Percentiles rank a stretch among this genome's conserved stretches.
Evolutionary conservation across 1,140 invertebrate species (phyloP).

Genomic region (Zaprionus lachaisei): DNA sequence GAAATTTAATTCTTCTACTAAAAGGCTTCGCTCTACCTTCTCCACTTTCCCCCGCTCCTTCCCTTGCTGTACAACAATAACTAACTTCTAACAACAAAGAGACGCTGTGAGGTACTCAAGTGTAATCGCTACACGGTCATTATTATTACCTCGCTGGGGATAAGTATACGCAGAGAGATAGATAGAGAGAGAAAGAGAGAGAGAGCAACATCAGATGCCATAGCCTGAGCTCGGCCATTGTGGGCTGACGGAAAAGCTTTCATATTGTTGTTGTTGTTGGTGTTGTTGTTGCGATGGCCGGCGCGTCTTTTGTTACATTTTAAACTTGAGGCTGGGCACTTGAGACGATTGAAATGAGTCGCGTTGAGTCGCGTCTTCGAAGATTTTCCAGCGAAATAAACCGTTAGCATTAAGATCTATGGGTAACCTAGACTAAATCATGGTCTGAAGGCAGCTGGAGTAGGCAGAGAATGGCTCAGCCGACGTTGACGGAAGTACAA

Average conservation of each 20-base stretch:
- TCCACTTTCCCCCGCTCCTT: not conserved
- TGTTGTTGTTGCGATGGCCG: slow-evolving; percentile 30
- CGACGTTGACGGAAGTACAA: slow-evolving; percentile 79
- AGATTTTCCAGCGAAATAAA: slow-evolving; percentile 52
- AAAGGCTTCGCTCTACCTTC: too few relatives aligned
- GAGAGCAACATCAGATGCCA: slow-evolving; percentile 6
- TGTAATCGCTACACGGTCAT: slow-evolving; percentile 80
- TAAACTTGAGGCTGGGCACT: slow-evolving; percentile 65
- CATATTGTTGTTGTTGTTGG: slow-evolving; percentile 58
- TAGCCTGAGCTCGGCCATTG: slow-evolving; percentile 10
- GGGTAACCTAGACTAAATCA: slow-evolving; percentile 47
- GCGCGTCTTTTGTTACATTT: slow-evolving; percentile 79
- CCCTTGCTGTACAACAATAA: slow-evolving; percentile 27
- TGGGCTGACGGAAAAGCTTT: slow-evolving; percentile 68
- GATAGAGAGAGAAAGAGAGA: slow-evolving; percentile 6
- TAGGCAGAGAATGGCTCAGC: slow-evolving; percentile 47
- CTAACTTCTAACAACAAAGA: slow-evolving; percentile 47
- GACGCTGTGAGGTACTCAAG: slow-evolving; percentile 62
- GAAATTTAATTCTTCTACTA: slow-evolving; percentile 3
- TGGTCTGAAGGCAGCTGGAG: slow-evolving; percentile 5
- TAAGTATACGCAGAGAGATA: slow-evolving; percentile 64
- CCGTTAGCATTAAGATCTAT: slow-evolving; percentile 64
- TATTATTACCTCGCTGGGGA: slow-evolving; percentile 76
- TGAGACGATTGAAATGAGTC: slow-evolving; percentile 57
- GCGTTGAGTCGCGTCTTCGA: slow-evolving; percentile 9